These are phyloP conservation scores for Etheostoma nigrum DNA, from an alignment of 2,797 vertebrate genomes.

Conservation along the genomic window DNA sequence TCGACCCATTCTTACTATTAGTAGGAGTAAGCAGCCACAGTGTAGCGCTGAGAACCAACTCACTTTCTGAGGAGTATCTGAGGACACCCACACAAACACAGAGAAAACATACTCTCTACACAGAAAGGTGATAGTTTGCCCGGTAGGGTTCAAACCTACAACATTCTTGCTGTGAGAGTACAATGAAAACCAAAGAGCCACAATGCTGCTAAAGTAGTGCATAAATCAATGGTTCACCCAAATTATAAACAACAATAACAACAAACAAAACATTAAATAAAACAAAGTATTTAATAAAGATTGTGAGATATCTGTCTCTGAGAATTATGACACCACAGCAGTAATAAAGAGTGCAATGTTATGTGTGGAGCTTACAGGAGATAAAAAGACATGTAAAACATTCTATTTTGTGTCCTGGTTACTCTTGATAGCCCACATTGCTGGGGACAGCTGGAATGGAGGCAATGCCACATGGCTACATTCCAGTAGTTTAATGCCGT, in stretches of 20 bases:
- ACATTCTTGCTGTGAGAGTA: neutral
- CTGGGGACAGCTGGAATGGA: too few species aligned
- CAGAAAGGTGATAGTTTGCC: neutral
- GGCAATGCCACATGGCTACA: too few species aligned
- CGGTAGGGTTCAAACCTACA: neutral
- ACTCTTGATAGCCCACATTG: neutral
- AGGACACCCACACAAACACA: neutral
- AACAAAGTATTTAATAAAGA: neutral
- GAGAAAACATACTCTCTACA: neutral
- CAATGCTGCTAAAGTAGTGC: neutral
- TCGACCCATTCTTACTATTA: slow-evolving; percentile 16
- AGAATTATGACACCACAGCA: too few species aligned
- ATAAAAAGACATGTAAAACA: too few species aligned
- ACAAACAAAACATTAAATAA: neutral
- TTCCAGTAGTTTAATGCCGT: too few species aligned
- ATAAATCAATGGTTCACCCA: neutral
- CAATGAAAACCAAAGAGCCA: neutral
- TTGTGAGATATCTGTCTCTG: too few species aligned
- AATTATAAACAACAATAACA: neutral
- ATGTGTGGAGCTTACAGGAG: too few species aligned
- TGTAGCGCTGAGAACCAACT: neutral
- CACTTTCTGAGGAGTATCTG: too few species aligned
- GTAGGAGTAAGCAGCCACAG: slow-evolving; percentile 9
- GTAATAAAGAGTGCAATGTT: too few species aligned
- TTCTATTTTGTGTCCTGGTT: neutral